Base-by-base conservation (phyloP, 2,888 invertebrate species). In the Theretra japonica region DNA sequence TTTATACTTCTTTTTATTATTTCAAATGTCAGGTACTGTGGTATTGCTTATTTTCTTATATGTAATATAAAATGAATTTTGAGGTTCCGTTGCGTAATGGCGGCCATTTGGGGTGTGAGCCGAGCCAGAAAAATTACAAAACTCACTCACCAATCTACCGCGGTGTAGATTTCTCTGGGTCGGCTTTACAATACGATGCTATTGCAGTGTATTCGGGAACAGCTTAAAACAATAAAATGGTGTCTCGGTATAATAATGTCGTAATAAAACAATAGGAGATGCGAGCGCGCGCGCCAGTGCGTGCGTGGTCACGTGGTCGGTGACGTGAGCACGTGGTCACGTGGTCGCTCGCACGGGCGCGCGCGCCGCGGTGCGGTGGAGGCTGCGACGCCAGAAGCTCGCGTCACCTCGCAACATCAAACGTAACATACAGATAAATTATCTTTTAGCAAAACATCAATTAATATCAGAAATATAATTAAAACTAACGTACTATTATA, bases 401-500 rank as follows among this genome's bases (percentile, higher is more conserved):
- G 76, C 77, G 77, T 79, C 82, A 79, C 78, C 85, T 80, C 88
- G 83, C 87, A 82, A 79, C 86, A 81, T 83, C 87, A 88, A 88
- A 90, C 90, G 86, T 90, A 90, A 92, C 92, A 88, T 86, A 88
- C 88, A 86, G 89, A 93, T 92, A 92, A 93, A 92, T 92, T 86
- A 91, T 93, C 90, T 92, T 90, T 91, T 89, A 92, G 93, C 91
- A 92, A 92, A 93, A 94, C 93, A 92, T 93, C 89, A 92, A 92
- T 91, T 91, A 93, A 92, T 92, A 92, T 92, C 93, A 90, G 93
- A 91, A 91, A 93, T 93, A 93, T 92, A 91, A 93, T 93, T 93
- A 93, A 93, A 93, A 90, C 92, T 92, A 93, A 91, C 92, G 88
- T 87, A 93, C 92, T 92, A 92, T 91, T 91, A 92, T 91, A 93